Evolutionary conservation across 1,140 invertebrate genomes (phyloP), one percentile per base, ranked within the genome.

Genomic region (Drosophila cardini): DNA sequence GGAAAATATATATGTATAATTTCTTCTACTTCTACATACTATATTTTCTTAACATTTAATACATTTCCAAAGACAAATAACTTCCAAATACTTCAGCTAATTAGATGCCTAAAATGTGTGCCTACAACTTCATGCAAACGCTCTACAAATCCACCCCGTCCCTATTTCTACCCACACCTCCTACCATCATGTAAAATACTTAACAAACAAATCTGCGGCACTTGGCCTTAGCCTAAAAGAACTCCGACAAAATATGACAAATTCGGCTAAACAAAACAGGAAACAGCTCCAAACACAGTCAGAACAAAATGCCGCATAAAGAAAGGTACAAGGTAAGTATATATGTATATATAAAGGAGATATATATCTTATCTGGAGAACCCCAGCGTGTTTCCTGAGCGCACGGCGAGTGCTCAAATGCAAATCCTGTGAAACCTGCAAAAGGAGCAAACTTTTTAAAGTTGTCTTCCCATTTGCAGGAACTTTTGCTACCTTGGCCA

Each of bases 401-500:
- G 36, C 32, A 18, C 30, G 10, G 32, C 43, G 63, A 73, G 80
- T 71, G 74, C 68, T 89, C 76, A 83, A 89, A 89, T 89, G 84
- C 80, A 89, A 89, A 89, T 89, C 84, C 84, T 84, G 81, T 70
- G 67, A 89, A 89, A 75, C 76, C 80, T 72, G 46, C 55, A 34
- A 48, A 72, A 72, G 69, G 46, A 75, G 79, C 48, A 87, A 86
- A 86, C 84, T 87, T 87, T 87, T 86, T 82, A 79, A 87, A 82
- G 76, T 83, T 72, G 57, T 63, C 72, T 64, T 50, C 71, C 64
- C 38, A 53, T 36, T 55, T 21, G 55, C 9, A 43, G 32, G 13
- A 87, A 87, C 69, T 83, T 87, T 87, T 43, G 84, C 84, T 87
- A 89, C 83, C 84, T 87, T 74, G 55, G 71, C 82, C 86, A 90